Conservation (phyloP, 2,113 vertebrate species). For the Lepisosteus oculatus region DNA sequence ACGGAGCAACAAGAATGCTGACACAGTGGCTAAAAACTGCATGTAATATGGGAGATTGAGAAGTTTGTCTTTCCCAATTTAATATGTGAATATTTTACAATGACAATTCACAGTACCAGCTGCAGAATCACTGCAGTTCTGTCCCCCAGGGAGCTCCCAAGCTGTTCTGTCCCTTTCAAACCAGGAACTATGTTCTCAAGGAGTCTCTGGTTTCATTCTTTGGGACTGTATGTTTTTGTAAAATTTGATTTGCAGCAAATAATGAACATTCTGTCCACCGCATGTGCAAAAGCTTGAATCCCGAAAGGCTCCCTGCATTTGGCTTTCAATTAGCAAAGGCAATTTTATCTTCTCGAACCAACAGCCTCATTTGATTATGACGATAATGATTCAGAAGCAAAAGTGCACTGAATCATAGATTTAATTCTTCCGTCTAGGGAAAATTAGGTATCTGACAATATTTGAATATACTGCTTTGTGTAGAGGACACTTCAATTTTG, state of each 20-base stretch:
- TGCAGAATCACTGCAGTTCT: slow-evolving; percentile 60
- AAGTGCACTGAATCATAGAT: too few species aligned
- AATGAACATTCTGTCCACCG: slow-evolving; percentile 47
- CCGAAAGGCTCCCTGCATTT: slow-evolving; percentile 44
- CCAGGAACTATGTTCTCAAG: slow-evolving; percentile 50
- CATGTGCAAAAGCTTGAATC: slow-evolving; percentile 38
- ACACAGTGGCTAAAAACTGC: slow-evolving; percentile 27
- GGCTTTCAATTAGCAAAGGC: slow-evolving; percentile 57
- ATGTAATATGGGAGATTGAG: slow-evolving; percentile 46
- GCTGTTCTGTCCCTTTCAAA: slow-evolving; percentile 61
- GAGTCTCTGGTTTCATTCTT: slow-evolving; percentile 50
- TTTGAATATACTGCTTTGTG: not conserved
- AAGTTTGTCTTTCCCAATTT: slow-evolving; percentile 51
- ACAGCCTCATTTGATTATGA: slow-evolving; percentile 41
- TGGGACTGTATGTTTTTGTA: slow-evolving; percentile 51
- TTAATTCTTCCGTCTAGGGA: too few species aligned
- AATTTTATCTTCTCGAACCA: slow-evolving; percentile 20
- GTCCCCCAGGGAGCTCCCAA: slow-evolving; percentile 58
- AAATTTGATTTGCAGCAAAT: slow-evolving; percentile 49
- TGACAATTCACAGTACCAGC: slow-evolving; percentile 65
- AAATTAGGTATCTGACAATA: too few species aligned
- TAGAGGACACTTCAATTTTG: too few species aligned
- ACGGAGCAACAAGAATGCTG: slow-evolving; percentile 18
- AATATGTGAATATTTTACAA: slow-evolving; percentile 76
- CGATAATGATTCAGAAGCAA: slow-evolving; percentile 18